Evolutionary conservation across 1,140 invertebrate genomes (phyloP).

Genomic region (Drosophila simulans): DNA sequence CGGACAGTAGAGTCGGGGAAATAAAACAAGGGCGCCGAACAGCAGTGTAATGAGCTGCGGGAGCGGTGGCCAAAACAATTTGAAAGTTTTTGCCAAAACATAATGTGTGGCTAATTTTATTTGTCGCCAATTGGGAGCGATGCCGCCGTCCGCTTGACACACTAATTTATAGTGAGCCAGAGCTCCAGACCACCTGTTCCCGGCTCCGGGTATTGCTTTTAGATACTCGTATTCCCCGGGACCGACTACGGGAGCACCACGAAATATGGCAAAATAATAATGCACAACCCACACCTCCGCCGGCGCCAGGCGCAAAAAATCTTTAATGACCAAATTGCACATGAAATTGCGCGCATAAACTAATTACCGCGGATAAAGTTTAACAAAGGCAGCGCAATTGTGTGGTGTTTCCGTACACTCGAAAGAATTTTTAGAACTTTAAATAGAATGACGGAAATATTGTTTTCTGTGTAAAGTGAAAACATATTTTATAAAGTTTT

Average conservation of each 20-base stretch:
- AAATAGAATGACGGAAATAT: too few species aligned
- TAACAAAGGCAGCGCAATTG: constrained; percentile 61
- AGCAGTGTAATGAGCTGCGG: constrained; percentile 14
- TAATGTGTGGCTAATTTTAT: constrained; percentile 82
- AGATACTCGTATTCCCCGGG: constrained; percentile 50
- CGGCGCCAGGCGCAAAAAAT: constrained; percentile 33
- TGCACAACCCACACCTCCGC: constrained; percentile 26
- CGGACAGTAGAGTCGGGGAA: background rate
- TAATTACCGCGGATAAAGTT: constrained; percentile 80
- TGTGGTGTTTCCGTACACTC: constrained; percentile 35
- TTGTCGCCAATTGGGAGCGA: constrained; percentile 79
- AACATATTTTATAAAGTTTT: too few species aligned
- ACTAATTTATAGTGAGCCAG: constrained; percentile 72
- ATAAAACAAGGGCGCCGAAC: constrained; percentile 31
- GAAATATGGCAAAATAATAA: constrained; percentile 74
- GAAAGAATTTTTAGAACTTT: constrained; percentile 8
- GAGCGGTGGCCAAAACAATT: constrained; percentile 64
- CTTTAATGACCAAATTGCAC: constrained; percentile 79
- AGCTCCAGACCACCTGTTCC: constrained; percentile 62
- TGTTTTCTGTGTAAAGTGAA: too few species aligned
- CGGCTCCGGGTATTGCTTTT: constrained; percentile 50
- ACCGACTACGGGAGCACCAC: constrained; percentile 12
- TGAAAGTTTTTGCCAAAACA: constrained; percentile 80
- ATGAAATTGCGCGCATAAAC: constrained; percentile 82
- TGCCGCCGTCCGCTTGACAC: constrained; percentile 42